These are phyloP conservation scores for Operophtera brumata DNA, from an alignment of 2,888 invertebrate species.

Conservation along the genomic window DNA sequence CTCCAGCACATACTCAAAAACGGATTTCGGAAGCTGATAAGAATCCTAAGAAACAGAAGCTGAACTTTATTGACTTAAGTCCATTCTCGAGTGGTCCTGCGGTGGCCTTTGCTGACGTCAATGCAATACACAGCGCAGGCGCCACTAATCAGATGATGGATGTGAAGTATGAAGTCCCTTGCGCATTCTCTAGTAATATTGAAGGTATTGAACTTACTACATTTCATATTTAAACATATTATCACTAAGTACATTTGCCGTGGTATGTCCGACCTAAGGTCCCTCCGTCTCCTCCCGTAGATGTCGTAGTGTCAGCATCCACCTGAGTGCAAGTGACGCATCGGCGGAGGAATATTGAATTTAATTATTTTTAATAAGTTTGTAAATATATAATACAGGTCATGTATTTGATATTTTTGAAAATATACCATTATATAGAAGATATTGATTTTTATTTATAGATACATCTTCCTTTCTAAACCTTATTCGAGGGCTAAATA, in stretches of 20 bases:
- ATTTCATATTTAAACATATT: too few species aligned
- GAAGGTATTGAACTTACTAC: too few species aligned
- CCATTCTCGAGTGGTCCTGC: constrained; percentile 37
- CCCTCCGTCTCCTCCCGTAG: too few species aligned
- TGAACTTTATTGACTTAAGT: constrained; percentile 18
- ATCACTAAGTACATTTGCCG: too few species aligned
- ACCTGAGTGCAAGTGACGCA: too few species aligned
- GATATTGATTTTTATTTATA: too few species aligned
- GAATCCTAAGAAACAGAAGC: constrained; percentile 29
- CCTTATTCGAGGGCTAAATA: too few species aligned
- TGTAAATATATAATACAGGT: constrained; percentile 79
- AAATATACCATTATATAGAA: too few species aligned
- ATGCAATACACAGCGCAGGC: constrained; percentile 43
- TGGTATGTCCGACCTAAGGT: too few species aligned
- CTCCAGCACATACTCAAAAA: constrained; percentile 12
- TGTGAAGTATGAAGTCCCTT: constrained; percentile 45
- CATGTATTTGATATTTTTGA: constrained; percentile 80
- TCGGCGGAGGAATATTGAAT: constrained; percentile 56
- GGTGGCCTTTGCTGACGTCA: constrained; percentile 64
- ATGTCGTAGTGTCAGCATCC: too few species aligned
- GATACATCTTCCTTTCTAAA: too few species aligned
- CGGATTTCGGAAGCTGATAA: constrained; percentile 27
- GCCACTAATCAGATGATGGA: constrained; percentile 35
- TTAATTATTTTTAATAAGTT: constrained; percentile 66
- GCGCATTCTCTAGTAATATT: constrained; percentile 7